Evolutionary conservation across 2,113 vertebrate species (phyloP), one percentile per base, ranked within the genome.

Genomic region (sheep (Ovis aries)): DNA sequence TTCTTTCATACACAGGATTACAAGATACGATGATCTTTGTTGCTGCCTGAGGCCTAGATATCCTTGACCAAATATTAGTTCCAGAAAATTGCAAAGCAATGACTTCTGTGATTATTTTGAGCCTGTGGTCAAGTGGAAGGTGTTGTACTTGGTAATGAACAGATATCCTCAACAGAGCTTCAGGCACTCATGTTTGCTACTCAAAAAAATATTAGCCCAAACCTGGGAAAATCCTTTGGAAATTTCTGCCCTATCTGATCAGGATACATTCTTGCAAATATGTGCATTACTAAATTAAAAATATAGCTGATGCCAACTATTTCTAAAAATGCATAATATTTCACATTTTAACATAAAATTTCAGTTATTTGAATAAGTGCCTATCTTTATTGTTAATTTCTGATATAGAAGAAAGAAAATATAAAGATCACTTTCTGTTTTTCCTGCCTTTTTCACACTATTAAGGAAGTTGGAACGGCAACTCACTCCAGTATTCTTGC

Each of bases 21-120:
- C 15, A 80, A 83, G 78, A 64, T 87, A 60, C 3, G 4, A 53
- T 82, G 86, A 95, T 91, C 48, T 95, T 91, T 93, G 78, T 84
- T 59, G 94, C 53, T 83, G 86, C 74, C 86, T 21, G n/a, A 95
- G 80, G 93, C 78, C 27, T 81, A 48, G 40, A 83, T 94, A 77
- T 84, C n/a, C 62, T 90, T 95, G 52, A 74, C 55, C 81, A 97
- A 97, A 91, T 93, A 93, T 92, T 90, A 95, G 77, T 90, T 97
- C 45, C 57, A 93, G 60, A 94, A 96, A 95, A 87, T 59, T 88
- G 57, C 59, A 74, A 94, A 31, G n/a, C n/a, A 33, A 13, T 93
- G 78, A 67, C 33, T 97, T 91, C 59, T 94, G 43, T 89, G 67
- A 96, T 96, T 95, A 78, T 95, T 85, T 91, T 97, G 64, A 96